phyloP scores from a whole-genome alignment of 2,888 invertebrate species.

The Neoscelio sp. region DNA sequence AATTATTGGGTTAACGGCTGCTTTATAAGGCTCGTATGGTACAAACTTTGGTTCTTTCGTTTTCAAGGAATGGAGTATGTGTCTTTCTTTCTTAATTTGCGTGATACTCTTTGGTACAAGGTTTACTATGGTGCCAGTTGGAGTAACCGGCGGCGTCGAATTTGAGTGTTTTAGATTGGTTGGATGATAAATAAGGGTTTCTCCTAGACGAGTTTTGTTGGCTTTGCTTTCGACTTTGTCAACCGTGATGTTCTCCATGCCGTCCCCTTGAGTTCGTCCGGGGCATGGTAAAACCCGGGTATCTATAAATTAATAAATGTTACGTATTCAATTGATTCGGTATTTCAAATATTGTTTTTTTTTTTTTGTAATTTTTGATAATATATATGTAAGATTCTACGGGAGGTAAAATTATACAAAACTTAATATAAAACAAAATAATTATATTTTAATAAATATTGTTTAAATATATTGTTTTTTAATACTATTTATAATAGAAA shows the following conservation, averaged over 20 bases:
- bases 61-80: conserved; percentile 83
- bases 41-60: conserved; percentile 91
- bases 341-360: no score
- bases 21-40: conserved; percentile 95
- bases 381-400: no score
- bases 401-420: no score
- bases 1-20: conserved; percentile 91
- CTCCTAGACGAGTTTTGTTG: conserved; percentile 78
- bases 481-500: no score
- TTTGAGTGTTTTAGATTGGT: conserved; percentile 79
- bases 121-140: conserved; percentile 85
- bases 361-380: no score
- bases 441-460: no score
- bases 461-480: no score
- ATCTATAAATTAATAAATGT: conserved; percentile 67
- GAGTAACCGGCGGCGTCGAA: conserved; percentile 83
- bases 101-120: conserved; percentile 87
- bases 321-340: not conserved
- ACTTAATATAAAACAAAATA: no score
- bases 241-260: conserved; percentile 87
- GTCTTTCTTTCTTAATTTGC: conserved; percentile 84
- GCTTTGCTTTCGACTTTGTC: conserved; percentile 74
- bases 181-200: conserved; percentile 82
- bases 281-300: conserved; percentile 73
- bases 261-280: conserved; percentile 89